Conservation (phyloP, 2,888 invertebrate species). For the Calameuta idolon region DNA sequence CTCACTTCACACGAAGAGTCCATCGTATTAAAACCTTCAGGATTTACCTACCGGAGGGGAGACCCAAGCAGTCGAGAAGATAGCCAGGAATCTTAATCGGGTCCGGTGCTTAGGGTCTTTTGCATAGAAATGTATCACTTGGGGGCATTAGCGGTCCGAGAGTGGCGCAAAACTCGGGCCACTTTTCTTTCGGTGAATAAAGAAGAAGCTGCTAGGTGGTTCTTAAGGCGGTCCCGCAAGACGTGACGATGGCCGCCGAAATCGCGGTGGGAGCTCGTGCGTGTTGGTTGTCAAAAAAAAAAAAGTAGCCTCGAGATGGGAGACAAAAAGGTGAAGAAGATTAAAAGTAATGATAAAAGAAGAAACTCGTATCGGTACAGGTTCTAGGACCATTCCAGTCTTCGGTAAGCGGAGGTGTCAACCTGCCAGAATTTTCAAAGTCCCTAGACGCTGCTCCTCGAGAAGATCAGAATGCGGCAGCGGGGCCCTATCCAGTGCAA, state of each 20-base stretch:
- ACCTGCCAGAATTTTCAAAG: background rate
- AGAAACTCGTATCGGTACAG: background rate
- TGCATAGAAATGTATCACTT: slow-evolving; percentile 49
- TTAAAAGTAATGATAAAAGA: background rate
- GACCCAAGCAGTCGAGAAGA: slow-evolving; percentile 4
- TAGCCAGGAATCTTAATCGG: slow-evolving; percentile 48
- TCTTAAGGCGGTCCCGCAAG: background rate
- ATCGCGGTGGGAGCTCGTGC: background rate
- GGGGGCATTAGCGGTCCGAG: slow-evolving; percentile 31
- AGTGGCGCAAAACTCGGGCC: slow-evolving; percentile 7
- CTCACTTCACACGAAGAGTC: background rate
- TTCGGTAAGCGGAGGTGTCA: background rate
- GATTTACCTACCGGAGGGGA: background rate
- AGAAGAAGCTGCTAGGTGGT: background rate
- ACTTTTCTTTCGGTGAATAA: background rate
- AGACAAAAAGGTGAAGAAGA: background rate
- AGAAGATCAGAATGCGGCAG: background rate
- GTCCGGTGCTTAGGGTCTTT: slow-evolving; percentile 36
- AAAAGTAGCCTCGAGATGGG: background rate
- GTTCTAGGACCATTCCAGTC: background rate
- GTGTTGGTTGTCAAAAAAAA: background rate
- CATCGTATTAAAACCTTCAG: background rate
- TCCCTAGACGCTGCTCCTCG: background rate
- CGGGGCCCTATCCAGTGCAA: background rate
- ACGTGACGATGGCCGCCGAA: background rate